A percentile compares a stretch with the other conserved stretches of the same genome.
phyloP scores from a whole-genome alignment of 2,888 invertebrate genomes.

The Himalopsyche anomala region DNA sequence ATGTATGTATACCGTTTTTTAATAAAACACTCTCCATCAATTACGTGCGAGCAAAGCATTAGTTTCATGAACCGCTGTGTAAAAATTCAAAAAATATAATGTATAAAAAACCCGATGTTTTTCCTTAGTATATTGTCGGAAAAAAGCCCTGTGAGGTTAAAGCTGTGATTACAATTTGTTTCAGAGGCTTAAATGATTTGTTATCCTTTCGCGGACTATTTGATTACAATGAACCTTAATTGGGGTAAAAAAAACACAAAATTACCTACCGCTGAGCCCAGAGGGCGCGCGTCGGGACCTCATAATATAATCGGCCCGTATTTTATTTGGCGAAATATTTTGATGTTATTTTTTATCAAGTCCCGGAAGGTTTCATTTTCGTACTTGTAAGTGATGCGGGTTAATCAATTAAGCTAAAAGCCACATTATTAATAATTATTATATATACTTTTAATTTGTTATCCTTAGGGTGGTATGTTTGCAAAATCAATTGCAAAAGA shows the following conservation, averaged over 20 bases:
- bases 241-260: constrained; percentile 31
- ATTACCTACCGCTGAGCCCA: constrained; percentile 9
- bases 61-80: constrained; percentile 3
- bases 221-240: constrained; percentile 34
- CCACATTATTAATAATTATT: no score
- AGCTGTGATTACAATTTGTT: constrained; percentile 26
- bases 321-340: constrained; percentile 20
- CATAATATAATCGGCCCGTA: constrained; percentile 26
- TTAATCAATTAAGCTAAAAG: no score
- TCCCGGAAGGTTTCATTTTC: neutral
- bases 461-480: no score
- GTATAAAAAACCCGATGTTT: neutral
- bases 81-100: neutral
- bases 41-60: neutral
- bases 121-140: constrained; percentile 16
- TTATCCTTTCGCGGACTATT: constrained; percentile 34
- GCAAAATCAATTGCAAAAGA: no score
- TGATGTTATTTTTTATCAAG: neutral
- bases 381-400: no score
- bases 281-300: constrained; percentile 12
- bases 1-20: no score
- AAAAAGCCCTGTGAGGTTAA: constrained; percentile 13
- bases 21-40: no score
- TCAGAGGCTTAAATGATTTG: constrained; percentile 19
- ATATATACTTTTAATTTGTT: no score